Evolutionary conservation across 2,888 invertebrate genomes (phyloP).

Genomic region (Eustalomyia histrio): DNA sequence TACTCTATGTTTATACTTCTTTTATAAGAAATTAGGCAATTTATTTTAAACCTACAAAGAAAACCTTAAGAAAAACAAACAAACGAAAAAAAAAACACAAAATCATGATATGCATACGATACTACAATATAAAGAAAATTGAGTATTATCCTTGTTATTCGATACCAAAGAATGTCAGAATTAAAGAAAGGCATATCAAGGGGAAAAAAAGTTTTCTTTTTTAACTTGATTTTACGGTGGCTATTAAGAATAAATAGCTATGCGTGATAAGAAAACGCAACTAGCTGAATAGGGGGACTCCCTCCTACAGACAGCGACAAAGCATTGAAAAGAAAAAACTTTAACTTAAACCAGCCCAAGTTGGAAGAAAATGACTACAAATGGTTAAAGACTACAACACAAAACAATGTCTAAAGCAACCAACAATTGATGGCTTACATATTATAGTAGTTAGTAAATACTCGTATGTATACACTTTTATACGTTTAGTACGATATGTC

Average conservation of each 20-base stretch:
- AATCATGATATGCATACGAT: slow-evolving; percentile 63
- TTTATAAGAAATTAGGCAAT: slow-evolving; percentile 50
- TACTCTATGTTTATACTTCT: too few species aligned
- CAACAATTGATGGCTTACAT: neutral
- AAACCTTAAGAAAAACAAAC: neutral
- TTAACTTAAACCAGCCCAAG: slow-evolving; percentile 23
- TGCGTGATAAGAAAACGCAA: slow-evolving; percentile 76
- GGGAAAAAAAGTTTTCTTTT: slow-evolving; percentile 57
- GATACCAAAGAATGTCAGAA: slow-evolving; percentile 6
- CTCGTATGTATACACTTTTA: neutral
- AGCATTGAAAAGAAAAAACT: slow-evolving; percentile 23
- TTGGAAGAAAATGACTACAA: slow-evolving; percentile 17
- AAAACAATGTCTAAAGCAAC: slow-evolving; percentile 1
- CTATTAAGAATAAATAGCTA: slow-evolving; percentile 73
- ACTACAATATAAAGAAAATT: slow-evolving; percentile 59
- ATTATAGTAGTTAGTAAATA: neutral
- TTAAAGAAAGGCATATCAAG: neutral
- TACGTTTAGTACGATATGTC: too few species aligned
- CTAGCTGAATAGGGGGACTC: slow-evolving; percentile 50
- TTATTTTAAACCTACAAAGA: slow-evolving; percentile 46
- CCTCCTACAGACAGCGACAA: neutral
- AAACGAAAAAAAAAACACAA: slow-evolving; percentile 6
- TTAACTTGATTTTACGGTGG: slow-evolving; percentile 68
- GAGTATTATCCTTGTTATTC: slow-evolving; percentile 52
- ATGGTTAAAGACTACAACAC: too few species aligned